Evolutionary conservation across 2,888 invertebrate genomes (phyloP), one percentile per base, ranked within the genome.

Genomic region (Aporophyla nigra): DNA sequence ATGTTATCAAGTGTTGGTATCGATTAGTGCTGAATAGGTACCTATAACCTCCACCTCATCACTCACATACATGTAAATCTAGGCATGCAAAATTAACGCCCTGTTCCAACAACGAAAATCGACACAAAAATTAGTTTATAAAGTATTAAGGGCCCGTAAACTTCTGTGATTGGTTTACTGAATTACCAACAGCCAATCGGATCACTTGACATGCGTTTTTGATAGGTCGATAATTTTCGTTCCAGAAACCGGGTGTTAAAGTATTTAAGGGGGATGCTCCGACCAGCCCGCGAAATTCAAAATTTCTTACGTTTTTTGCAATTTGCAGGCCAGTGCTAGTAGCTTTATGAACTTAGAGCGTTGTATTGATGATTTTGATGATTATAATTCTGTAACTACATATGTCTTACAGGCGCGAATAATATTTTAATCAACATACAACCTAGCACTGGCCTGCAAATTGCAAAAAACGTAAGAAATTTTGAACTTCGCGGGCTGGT

Each of bases 11-110:
- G 63, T 63, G 24, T 62, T 71, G 40, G 58, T 63, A 81, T 67
- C 81, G 66, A 81, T 68, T 72, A 84, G 63, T 46, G 16, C 62
- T 43, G 5, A 56, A 53, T 61, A 49, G 5, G 33, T 84, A 66
- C 43, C 63, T 76, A 19, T 58, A 24, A 51, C 80, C 54, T 51
- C 67, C 67, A 84, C 62, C 63, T 24, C 40, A 14, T 43, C 14
- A 85, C 33, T 63, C 16, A 40, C 5, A 5, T n/a, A 82, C 46
- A 71, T 58, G 7, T 53, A 71, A 56, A 74, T 69, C 63, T 74
- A 62, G 43, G 46, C 74, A 84, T 76, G 75, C 76, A 71, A 51
- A 54, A 43, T 61, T 33, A 72, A n/a, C n/a, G 27, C 33, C 21
- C 21, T 9, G n/a, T 67, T 61, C 33, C 61, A 7, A 33, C 4